phyloP scores from a whole-genome alignment of 2,797 vertebrate genomes.

The Lepidocolaptes lacrymiger region DNA sequence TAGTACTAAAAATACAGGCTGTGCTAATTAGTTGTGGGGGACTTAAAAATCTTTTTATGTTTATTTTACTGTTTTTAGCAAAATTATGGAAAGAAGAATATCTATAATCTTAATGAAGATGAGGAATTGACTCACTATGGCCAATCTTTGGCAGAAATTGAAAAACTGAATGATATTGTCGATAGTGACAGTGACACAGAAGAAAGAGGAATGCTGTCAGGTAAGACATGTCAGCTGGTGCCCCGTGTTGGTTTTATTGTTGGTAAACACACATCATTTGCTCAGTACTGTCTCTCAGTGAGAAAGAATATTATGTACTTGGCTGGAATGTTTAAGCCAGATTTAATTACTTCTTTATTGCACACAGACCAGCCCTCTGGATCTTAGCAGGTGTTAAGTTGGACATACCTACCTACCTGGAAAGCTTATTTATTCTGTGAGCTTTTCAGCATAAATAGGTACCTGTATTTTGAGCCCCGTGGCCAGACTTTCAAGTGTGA shows the following conservation, averaged over 20 bases:
- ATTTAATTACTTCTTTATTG: not conserved
- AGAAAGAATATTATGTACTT: not conserved
- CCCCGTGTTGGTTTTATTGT: not conserved
- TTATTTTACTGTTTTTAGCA: conserved; percentile 75
- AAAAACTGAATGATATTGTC: conserved; percentile 86
- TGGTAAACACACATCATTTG: accelerated
- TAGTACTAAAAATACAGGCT: not conserved
- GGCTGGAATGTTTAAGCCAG: not conserved
- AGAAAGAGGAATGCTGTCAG: conserved; percentile 88
- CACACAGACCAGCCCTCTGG: not conserved
- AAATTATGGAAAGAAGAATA: conserved; percentile 85
- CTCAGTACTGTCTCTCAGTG: not conserved
- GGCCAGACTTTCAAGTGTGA: not conserved
- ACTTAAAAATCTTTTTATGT: not conserved
- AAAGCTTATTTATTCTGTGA: not conserved
- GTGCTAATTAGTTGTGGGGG: not conserved
- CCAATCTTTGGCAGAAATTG: conserved; percentile 94
- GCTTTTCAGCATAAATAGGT: not conserved
- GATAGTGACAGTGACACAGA: conserved; percentile 92
- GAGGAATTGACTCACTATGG: conserved; percentile 97
- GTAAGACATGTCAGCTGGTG: conserved; percentile 69
- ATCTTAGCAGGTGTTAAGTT: not conserved
- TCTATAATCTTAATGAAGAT: conserved; percentile 95
- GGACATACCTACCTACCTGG: not conserved
- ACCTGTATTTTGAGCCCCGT: not conserved